Conservation (phyloP, 2,888 invertebrate species). For the Stictocephala bisonia region DNA sequence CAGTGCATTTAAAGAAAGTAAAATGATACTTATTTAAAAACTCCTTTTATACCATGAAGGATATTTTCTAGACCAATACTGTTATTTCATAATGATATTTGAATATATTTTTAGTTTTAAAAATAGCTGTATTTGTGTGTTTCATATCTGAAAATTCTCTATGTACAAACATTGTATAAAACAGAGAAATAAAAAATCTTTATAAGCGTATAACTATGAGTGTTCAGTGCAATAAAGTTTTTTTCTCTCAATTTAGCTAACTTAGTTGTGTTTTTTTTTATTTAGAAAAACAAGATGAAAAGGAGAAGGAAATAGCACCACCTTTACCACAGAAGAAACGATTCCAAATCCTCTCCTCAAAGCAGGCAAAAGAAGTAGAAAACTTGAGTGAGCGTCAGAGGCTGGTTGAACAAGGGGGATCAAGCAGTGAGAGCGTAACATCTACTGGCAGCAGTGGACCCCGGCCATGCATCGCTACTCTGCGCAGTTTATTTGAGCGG, state of each 20-base stretch:
- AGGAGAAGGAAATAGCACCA: conserved; percentile 56
- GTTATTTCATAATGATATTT: too few species aligned
- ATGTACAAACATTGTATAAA: too few species aligned
- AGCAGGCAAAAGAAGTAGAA: conserved; percentile 62
- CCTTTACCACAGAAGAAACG: conserved; percentile 60
- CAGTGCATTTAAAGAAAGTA: too few species aligned
- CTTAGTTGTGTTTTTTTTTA: conserved; percentile 45
- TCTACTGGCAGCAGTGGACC: conserved; percentile 40
- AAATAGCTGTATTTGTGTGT: too few species aligned
- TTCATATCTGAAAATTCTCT: too few species aligned
- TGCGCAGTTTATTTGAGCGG: conserved; percentile 63
- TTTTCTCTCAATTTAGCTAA: neutral
- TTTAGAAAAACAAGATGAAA: conserved; percentile 60
- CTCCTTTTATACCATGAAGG: too few species aligned
- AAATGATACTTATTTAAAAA: too few species aligned
- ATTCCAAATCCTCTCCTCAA: conserved; percentile 57
- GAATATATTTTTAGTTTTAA: too few species aligned
- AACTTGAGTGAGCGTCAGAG: conserved; percentile 61
- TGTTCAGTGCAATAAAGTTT: neutral
- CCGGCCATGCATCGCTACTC: conserved; percentile 60
- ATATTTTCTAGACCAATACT: too few species aligned
- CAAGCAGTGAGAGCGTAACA: conserved; percentile 44
- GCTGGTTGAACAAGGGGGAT: conserved; percentile 53
- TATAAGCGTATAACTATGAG: too few species aligned
- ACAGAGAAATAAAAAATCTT: too few species aligned